Evolutionary conservation across 2,113 vertebrate species (phyloP), one percentile per base, ranked within the genome.

Genomic region (Urocitellus parryii): DNA sequence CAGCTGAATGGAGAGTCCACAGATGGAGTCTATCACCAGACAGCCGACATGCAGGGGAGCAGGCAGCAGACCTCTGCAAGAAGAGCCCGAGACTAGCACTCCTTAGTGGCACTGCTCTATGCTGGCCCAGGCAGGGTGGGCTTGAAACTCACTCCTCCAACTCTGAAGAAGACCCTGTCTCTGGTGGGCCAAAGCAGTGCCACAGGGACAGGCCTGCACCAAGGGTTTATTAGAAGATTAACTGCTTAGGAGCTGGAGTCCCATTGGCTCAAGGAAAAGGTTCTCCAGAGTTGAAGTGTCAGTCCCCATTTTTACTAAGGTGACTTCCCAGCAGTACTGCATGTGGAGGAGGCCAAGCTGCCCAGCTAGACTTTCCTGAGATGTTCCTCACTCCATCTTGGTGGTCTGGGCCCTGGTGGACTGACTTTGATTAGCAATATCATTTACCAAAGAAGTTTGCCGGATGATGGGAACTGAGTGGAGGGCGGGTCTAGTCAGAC

Each of bases 21-120:
- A 96, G 97, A 93, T 56, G 89, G 91, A 94, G 61, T 79, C 94
- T 45, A 63, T 80, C 91, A 73, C 68, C 83, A 76, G 94, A 88
- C 20, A 93, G 93, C 91, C n/a, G 73, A 79, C 88, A 22, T 5
- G 67, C 73, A 70, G 88, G 53, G 70, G 68, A 78, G 67, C 65
- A 22, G 88, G 20, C 77, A 51, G 9, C 27, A 84, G 78, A 76
- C 74, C 53, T 37, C 34, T 51, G 88, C 48, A 80, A 68, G 81
- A 90, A 88, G 85, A 61, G 25, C 74, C 67, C 45, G 68, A 51
- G 67, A 39, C 72, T n/a, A 68, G 51, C 85, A 63, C 58, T 81
- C 70, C 91, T 76, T 89, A 80, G 85, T 37, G 76, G 86, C 22
- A 27, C 24, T 39, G 24, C 63, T 82, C 58, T 68, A 4, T 39